Percentiles rank a stretch among this genome's conserved stretches.
Evolutionary conservation across 1,140 invertebrate species (phyloP).

Genomic region (Drosophila pallidifrons): DNA sequence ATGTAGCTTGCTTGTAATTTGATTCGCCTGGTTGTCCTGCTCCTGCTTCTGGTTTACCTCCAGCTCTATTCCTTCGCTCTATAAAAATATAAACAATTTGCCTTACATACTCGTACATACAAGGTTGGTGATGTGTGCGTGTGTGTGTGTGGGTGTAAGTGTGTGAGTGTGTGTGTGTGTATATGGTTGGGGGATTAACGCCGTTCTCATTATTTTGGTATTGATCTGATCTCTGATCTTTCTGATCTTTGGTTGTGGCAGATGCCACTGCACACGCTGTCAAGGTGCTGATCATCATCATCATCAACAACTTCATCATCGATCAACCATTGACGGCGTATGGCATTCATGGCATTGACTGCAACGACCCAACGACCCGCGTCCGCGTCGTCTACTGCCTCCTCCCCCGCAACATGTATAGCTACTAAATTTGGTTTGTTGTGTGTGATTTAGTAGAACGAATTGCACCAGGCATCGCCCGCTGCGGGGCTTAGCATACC

Average conservation of each 20-base stretch:
- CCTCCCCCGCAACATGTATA: constrained; percentile 13
- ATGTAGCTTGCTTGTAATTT: constrained; percentile 4
- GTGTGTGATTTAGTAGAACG: constrained; percentile 67
- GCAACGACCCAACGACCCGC: constrained; percentile 42
- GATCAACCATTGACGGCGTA: constrained; percentile 25
- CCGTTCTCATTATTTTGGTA: constrained; percentile 6
- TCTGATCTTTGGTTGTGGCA: constrained; percentile 17
- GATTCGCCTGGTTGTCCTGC: constrained; percentile 28
- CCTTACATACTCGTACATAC: constrained; percentile 38
- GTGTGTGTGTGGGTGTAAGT: not conserved
- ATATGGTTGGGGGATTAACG: constrained; percentile 24
- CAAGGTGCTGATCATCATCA: not conserved
- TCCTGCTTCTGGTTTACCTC: constrained; percentile 14
- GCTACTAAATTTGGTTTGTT: constrained; percentile 2
- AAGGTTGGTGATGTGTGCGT: constrained; percentile 2
- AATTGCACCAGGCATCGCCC: constrained; percentile 83
- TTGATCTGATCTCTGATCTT: constrained; percentile 8
- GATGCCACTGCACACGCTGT: not conserved
- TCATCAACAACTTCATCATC: not conserved
- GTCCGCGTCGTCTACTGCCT: constrained; percentile 50
- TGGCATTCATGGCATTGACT: constrained; percentile 10
- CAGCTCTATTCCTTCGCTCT: constrained; percentile 16
- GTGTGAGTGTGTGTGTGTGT: not conserved
- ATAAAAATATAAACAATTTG: constrained; percentile 75
- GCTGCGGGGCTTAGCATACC: constrained; percentile 78